Base-by-base conservation (phyloP, 2,113 vertebrate species). In the Rhombomys opimus region DNA sequence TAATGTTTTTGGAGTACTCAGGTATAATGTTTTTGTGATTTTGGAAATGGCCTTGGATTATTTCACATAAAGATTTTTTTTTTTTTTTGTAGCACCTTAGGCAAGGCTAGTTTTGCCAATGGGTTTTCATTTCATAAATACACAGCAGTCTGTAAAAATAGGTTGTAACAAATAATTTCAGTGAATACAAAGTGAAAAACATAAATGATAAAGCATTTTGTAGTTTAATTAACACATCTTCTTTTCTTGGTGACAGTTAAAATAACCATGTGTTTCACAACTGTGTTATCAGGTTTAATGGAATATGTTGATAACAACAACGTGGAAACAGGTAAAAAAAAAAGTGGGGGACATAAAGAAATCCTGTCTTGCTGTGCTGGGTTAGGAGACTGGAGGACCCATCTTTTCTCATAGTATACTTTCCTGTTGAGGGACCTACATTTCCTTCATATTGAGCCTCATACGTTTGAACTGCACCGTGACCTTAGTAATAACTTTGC, bases 401-500 rank as follows among this genome's bases (percentile, higher is more conserved):
- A 12, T 70, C 32, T 95, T 91, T 22, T 93, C 12, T 89, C 38
- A 25, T 1, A 65, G 14, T 18, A 7, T 77, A 32, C 90, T 89
- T 92, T 95, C 86, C 89, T 72, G 5, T 78, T 92, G 30, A 90
- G 78, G 89, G 88, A 90, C 23, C 11, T 10, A 46, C 25, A 84
- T 90, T 96, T 95, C 41, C 61, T 95, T 76, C 32, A 73, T 18
- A 91, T 7, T 17, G 46, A 91, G 35, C n/a, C 88, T 20, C 23
- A 41, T 70, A 61, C 65, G 2, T 94, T 97, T 84, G 93, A 46
- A 27, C 70, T 80, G 82, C 11, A 65, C 92, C 4, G 59, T n/a
- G 9, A 91, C 65, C 50, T 94, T 38, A 97, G 54, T 80, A 80
- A 91, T 2, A 89, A n/a, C 13, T 91, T 95, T 96, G 81, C 91